A percentile compares a stretch with the other conserved stretches of the same genome.
Conservation (phyloP, 2,113 vertebrate genomes). For the Corythornis vintsioides region DNA sequence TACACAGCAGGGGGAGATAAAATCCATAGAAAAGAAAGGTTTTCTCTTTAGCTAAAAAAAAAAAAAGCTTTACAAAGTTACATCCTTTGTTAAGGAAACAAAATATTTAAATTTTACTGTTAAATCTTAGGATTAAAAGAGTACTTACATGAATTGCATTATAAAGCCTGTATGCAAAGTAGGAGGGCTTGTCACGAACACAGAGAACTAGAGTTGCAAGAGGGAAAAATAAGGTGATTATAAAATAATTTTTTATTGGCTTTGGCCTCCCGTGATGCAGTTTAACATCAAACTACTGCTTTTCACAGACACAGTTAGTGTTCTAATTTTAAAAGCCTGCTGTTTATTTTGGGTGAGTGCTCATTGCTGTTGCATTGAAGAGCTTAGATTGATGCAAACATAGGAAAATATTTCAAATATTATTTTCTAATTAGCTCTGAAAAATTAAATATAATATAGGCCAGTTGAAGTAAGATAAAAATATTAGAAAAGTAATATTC, state of each 20-base stretch:
- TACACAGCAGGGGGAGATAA: background rate
- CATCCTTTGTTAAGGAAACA: background rate
- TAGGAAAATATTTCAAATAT: background rate
- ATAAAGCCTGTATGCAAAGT: constrained; percentile 79
- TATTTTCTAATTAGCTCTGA: background rate
- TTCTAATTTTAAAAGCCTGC: background rate
- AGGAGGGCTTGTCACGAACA: constrained; percentile 78
- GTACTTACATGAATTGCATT: constrained; percentile 81
- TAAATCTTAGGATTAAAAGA: background rate
- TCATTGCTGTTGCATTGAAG: background rate
- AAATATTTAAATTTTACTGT: background rate
- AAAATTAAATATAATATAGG: background rate
- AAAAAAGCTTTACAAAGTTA: background rate
- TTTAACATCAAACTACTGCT: background rate
- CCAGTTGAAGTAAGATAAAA: background rate
- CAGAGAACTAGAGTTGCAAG: constrained; percentile 73
- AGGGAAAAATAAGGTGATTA: background rate
- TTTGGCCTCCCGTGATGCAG: background rate
- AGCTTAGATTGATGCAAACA: background rate
- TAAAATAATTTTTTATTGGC: background rate
- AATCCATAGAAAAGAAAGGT: background rate
- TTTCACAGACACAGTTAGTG: background rate
- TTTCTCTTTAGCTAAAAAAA: background rate
- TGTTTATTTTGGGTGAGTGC: background rate
- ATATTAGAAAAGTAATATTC: background rate